Evolutionary conservation across 2,888 invertebrate species (phyloP).

Genomic region (Pyrocoelia pectoralis): DNA sequence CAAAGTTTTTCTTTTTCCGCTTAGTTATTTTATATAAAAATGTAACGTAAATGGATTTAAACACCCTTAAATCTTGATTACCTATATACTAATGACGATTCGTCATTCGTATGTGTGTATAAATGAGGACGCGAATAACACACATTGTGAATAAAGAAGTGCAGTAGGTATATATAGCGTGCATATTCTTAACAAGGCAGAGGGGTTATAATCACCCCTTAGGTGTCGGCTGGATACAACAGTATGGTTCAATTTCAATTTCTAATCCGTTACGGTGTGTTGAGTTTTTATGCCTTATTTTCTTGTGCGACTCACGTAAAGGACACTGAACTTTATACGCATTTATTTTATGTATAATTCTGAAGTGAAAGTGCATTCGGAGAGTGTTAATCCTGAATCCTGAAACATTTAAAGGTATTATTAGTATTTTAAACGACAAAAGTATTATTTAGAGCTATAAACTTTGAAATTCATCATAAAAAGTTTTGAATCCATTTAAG

Average conservation of each 20-base stretch:
- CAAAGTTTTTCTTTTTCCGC: conserved; percentile 27
- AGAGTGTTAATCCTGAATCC: not conserved
- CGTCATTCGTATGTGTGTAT: no score
- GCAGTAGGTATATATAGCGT: conserved; percentile 12
- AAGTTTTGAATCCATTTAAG: conserved; percentile 5
- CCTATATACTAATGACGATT: no score
- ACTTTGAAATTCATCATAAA: conserved; percentile 7
- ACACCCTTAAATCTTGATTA: no score
- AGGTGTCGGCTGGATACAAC: conserved; percentile 39
- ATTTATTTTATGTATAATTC: not conserved
- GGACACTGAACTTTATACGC: conserved; percentile 48
- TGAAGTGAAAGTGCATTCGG: conserved; percentile 33
- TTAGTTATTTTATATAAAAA: conserved; percentile 41
- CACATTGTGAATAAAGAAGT: no score
- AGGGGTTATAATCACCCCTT: conserved; percentile 42
- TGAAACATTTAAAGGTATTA: conserved; percentile 6
- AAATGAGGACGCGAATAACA: no score
- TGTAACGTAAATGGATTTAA: no score
- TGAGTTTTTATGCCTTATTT: conserved; percentile 46
- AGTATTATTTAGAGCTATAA: conserved; percentile 2
- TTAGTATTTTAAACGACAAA: not conserved
- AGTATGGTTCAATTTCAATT: conserved; percentile 49
- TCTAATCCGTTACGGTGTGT: conserved; percentile 49
- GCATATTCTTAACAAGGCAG: conserved; percentile 33
- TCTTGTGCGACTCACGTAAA: conserved; percentile 36